Evolutionary conservation across 64 coral and sea anemone species (phyloP), one percentile per base, ranked within the genome.

Genomic region (Stylophora pistillata): DNA sequence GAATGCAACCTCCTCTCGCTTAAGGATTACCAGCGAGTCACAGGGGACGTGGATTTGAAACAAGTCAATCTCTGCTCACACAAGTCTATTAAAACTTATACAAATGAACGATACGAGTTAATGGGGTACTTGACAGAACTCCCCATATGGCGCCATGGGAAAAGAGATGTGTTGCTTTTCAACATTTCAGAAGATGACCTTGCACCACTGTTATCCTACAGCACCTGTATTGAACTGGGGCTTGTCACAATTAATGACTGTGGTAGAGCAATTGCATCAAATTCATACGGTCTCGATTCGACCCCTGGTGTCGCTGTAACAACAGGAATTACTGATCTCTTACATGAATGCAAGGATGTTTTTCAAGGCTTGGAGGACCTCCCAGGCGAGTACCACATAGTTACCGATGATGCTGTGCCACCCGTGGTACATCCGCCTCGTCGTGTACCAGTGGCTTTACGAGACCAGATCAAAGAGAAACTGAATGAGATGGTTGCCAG

Each of bases 301-400:
- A 80, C 76, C 60, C 76, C 88, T 68, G 29, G 59, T 20, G 58
- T 81, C 55, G 70, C 20, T 87, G 79, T 82, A 82, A 82, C 79
- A 64, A 62, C 37, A 62, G 63, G 56, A 54, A 82, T 82, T 31
- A 15, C 79, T 61, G 72, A 89, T 63, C 76, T 57, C 68, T 15
- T 64, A 78, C 62, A 85, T 21, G 89, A 91, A 91, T 91, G 72
- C 89, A 78, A n/a, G n/a, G n/a, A n/a, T n/a, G n/a, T n/a, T n/a
- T n/a, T n/a, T n/a, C n/a, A n/a, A n/a, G n/a, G n/a, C 41, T 77
- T 77, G 74, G 74, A 53, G 5, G 64, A 73, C 74, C 74, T 81
- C 74, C 74, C 83, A 72, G 82, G 74, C 61, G 75, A 85, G 64
- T 78, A 79, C 64, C 73, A 86, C 81, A 92, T 92, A 72, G 58